phyloP scores from a whole-genome alignment of 1,140 invertebrate genomes.

The silkworm (Bombyx mori) region ASM3026992v2 NC_085113.1:6728501-6729000 shows the following conservation, averaged over 20 bases:
- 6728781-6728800: conserved; percentile 53
- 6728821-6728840: conserved; percentile 63
- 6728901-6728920: conserved; percentile 51
- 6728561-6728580: conserved; percentile 55
- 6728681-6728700: conserved; percentile 41
- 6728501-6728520: not conserved
- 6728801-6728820: conserved; percentile 57
- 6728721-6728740: conserved; percentile 57
- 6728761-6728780: conserved; percentile 52
- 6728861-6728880: conserved; percentile 56
- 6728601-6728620: conserved; percentile 65
- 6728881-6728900: conserved; percentile 62
- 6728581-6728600: conserved; percentile 58
- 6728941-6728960: not conserved
- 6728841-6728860: conserved; percentile 48
- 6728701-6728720: conserved; percentile 63
- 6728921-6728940: conserved; percentile 53
- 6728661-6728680: no score
- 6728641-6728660: no score
- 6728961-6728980: conserved; percentile 4
- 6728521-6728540: conserved; percentile 44
- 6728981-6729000: not conserved
- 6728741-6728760: conserved; percentile 49
- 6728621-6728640: conserved; percentile 41
- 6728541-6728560: conserved; percentile 63